Evolutionary conservation across 2,113 vertebrate species (phyloP).

Genomic region (Tragelaphus imberbis): DNA sequence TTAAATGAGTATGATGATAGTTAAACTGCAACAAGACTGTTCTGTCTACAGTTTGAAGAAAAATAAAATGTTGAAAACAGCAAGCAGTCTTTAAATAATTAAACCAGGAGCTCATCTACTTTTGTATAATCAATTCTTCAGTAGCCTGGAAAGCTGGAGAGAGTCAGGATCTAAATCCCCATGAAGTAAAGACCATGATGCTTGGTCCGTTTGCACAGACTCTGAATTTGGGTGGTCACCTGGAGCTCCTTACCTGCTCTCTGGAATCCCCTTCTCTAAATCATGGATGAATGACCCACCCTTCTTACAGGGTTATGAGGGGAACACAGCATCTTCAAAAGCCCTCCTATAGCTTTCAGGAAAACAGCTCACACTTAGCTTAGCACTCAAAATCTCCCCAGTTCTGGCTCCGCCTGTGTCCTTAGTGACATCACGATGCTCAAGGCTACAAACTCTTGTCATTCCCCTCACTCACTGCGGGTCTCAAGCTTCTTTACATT

Average conservation of each 20-base stretch:
- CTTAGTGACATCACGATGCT: neutral
- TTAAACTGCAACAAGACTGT: neutral
- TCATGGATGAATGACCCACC: too few relatives aligned
- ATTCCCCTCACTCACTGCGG: neutral
- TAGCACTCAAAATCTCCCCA: neutral
- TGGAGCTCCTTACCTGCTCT: neutral
- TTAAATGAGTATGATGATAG: neutral
- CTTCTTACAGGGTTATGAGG: neutral
- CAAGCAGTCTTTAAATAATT: constrained; percentile 20
- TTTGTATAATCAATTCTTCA: constrained; percentile 26
- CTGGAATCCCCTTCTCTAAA: neutral
- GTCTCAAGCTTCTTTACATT: neutral
- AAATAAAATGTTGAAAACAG: constrained; percentile 15
- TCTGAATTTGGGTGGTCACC: neutral
- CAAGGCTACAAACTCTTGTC: neutral
- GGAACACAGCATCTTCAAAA: neutral
- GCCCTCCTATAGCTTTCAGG: neutral
- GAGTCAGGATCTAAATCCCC: neutral
- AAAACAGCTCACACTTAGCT: neutral
- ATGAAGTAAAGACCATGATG: neutral
- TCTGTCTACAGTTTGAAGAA: neutral
- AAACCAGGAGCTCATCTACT: neutral
- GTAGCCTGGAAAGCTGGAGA: neutral
- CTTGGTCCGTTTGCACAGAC: neutral
- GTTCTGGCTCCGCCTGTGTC: neutral